Base-by-base conservation (phyloP, 2,797 vertebrate species). In the Xerus rutilus region DNA sequence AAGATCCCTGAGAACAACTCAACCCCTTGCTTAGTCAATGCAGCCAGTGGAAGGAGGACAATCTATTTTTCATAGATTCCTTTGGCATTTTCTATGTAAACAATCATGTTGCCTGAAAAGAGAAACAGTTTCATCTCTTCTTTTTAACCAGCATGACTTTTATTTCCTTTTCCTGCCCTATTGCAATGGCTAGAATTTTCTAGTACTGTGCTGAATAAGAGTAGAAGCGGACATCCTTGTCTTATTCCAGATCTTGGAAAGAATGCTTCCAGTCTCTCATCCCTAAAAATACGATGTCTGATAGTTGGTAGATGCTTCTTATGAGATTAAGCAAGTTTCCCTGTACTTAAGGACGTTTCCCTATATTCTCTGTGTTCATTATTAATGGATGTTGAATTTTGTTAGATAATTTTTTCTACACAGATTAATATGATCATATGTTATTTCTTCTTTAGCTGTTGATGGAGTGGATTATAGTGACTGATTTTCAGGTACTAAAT, bases 401-500 rank as follows among this genome's bases (percentile, higher is more conserved):
- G 18, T 65, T 30, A 86, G 35, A 52, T 69, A 57, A 73, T 77
- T 89, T 25, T 73, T 74, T 82, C 39, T 76, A 54, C 13, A 79
- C 45, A 43, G 65, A 25, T 52, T 54, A 17, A 54, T 73, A 86
- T 30, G 45, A 72, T 65, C 8, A 25, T 28, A 86, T 32, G 35
- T 45, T 57, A 79, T 85, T 89, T 89, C 78, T 76, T 95, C 52
- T 81, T 70, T 49, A 70, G 39, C 32, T 86, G 11, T 89, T 67
- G 30, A 49, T 59, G 59, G n/a, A 1, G 21, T 73, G 6, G 30
- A 79, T 73, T 45, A 69, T 39, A 74, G 3, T 81, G 14, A 47
- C 17, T 88, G 83, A 72, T 83, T 79, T 74, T 91, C 62, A 94
- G 85, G 74, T 73, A 90, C 3, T 23, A 18, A 95, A 72, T 72